Evolutionary conservation across 2,888 invertebrate species (phyloP).

Genomic region (Tridacna gigas): DNA sequence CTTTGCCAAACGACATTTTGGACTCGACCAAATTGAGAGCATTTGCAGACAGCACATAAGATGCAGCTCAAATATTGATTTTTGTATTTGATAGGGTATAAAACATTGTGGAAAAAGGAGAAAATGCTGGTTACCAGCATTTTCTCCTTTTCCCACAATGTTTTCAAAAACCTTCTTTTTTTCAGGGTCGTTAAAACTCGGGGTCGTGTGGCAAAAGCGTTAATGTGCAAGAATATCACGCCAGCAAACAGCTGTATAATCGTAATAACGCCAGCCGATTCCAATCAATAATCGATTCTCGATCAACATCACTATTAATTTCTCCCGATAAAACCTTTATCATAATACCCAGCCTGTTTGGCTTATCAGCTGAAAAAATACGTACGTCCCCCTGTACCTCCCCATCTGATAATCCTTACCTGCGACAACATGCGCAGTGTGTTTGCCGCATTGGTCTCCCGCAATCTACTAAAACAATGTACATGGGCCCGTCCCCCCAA

Average conservation of each 20-base stretch:
- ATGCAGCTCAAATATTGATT: too few species aligned
- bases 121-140: conserved; percentile 2
- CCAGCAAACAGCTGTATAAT: too few species aligned
- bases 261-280: neutral
- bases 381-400: conserved; percentile 5
- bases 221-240: too few species aligned
- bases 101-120: conserved; percentile 15
- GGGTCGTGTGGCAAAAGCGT: too few species aligned
- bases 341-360: neutral
- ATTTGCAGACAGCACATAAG: too few species aligned
- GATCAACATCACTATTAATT: neutral
- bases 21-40: too few species aligned
- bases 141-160: conserved; percentile 7
- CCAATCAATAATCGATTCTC: neutral
- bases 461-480: neutral
- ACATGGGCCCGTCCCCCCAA: conserved; percentile 3
- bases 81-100: too few species aligned
- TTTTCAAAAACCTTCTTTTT: too few species aligned
- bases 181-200: too few species aligned
- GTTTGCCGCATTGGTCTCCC: conserved; percentile 18
- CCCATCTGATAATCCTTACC: conserved; percentile 7
- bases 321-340: neutral
- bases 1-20: too few species aligned
- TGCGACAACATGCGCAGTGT: conserved; percentile 22
- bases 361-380: conserved; percentile 8